Base-by-base conservation (phyloP, 2,113 vertebrate genomes). In the Menidia beryllina region DNA sequence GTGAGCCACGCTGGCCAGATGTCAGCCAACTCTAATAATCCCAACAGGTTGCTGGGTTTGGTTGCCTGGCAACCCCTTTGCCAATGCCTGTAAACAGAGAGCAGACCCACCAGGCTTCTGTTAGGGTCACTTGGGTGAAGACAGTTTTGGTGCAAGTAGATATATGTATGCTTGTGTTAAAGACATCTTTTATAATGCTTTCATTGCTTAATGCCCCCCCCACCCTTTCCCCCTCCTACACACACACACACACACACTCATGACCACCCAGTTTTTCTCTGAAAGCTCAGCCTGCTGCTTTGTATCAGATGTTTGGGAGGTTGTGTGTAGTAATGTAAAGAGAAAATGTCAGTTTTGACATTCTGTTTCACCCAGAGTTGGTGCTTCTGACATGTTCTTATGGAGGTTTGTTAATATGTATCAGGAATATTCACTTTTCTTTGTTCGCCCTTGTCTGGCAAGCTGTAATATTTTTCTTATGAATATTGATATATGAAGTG, bases 401-500 rank as follows among this genome's bases (percentile, higher is more conserved):
- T 86, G 77, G 84, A 85, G 83, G 79, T 92, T 90, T 92, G 88
- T 92, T 92, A 92, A 93, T 93, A 93, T 93, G 90, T 91, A 93
- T 91, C 89, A 91, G 89, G 90, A 93, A 93, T 91, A 93, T 92
- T 92, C 92, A 86, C 89, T 92, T 90, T 91, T 91, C 89, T 94
- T 93, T 93, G 93, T 94, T 94, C 92, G 87, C 90, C 91, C 92
- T 94, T 94, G 93, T 94, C 93, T 94, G 93, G 93, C 93, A 93
- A 91, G 92, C 93, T 93, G 94, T 93, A 93, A 94, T 94, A 91
- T 94, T 93, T 94, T 93, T 73, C 93, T 94, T 93, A 94, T 94
- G 94, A 94, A 94, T 94, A 94, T 94, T 94, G 93, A 94, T 93
- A 94, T 88, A 92, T 85, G 90, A 93, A 94, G 93, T 94, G 92